Percentiles rank a stretch among this genome's conserved stretches.
phyloP scores from a whole-genome alignment of 2,888 invertebrate species.

The Embidobia sp. region DNA sequence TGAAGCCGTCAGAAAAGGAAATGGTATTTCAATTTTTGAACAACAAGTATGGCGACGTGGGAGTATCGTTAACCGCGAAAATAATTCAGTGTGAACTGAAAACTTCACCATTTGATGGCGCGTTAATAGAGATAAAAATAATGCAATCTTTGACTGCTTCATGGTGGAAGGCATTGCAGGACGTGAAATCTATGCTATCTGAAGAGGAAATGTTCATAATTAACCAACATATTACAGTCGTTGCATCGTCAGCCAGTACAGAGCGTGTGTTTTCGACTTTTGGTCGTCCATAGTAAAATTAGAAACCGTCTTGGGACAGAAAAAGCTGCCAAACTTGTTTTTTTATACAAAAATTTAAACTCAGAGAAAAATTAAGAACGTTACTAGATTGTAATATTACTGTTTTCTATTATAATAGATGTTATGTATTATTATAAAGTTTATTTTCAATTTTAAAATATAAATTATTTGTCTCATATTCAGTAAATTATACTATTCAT shows the following conservation, averaged over 20 bases:
- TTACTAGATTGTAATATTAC: too few relatives aligned
- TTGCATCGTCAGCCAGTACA: conserved; percentile 5
- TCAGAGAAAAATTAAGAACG: too few relatives aligned
- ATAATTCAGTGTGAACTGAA: conserved; percentile 1
- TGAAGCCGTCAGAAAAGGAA: background rate
- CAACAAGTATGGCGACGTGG: conserved; percentile 1
- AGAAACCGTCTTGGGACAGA: conserved; percentile 25
- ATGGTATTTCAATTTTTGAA: background rate
- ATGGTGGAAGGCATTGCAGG: background rate
- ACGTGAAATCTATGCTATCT: background rate
- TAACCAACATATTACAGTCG: background rate
- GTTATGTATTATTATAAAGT: too few relatives aligned
- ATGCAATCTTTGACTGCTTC: background rate
- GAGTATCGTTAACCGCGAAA: background rate
- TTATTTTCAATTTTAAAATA: too few relatives aligned
- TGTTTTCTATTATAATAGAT: background rate
- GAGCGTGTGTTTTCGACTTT: conserved; percentile 28
- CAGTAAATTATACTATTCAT: too few relatives aligned
- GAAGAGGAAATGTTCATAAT: background rate
- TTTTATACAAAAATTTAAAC: conserved; percentile 29
- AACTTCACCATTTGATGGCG: background rate
- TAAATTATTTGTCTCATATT: too few relatives aligned
- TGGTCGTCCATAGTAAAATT: conserved; percentile 28
- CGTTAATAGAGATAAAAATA: background rate
- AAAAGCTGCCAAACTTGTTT: conserved; percentile 36